Base-by-base conservation (phyloP, 2,113 vertebrate species). In the Paratilapia polleni region DNA sequence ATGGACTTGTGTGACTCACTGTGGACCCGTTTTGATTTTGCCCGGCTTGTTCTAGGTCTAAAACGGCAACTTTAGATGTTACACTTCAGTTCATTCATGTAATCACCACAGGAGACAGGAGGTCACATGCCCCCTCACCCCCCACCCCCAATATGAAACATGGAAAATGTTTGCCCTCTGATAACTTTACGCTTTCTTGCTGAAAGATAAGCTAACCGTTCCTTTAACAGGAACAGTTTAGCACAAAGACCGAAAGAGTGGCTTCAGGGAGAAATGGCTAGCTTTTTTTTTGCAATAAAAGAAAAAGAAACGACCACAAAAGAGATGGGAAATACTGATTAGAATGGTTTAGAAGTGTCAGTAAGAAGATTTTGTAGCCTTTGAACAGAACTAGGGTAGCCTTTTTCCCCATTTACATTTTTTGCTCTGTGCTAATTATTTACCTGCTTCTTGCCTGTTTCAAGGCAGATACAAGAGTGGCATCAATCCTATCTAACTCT, bases 1-100 rank as follows among this genome's bases (percentile, higher is more conserved):
- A 68, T 68, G 22, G 0, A 49, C 10, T 0, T 1, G 0, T 52
- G 26, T 20, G 11, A 52, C 28, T n/a, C 15, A 24, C 43, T 0
- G 11, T 47, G 10, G 43, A 52, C 24, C 43, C 8, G 66, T 28
- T 70, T 31, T 28, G 20, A 52, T 49, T 19, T 17, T 49, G 11
- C 41, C 3, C 6, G 1, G 24, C 47, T 49, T 70, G 24, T 70
- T 5, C 0, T 49, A 6, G 43, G 24, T 52, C 24, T 73, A 31
- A 1, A 73, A 47, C 43, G 31, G 17, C 66, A 1, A 13, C 49
- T 73, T 17, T 68, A 68, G 49, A 49, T 68, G 41, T 49, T 1
- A 5, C 43, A 6, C 43, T 49, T 49, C 2, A 49, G 43, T 49
- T 6, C 4, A 49, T 49, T 49, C 4, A 17, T 49, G 14, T 49